Percentiles rank a stretch among this genome's conserved stretches.
Evolutionary conservation across 2,888 invertebrate species (phyloP).

Genomic region (Sinotaia quadrata): DNA sequence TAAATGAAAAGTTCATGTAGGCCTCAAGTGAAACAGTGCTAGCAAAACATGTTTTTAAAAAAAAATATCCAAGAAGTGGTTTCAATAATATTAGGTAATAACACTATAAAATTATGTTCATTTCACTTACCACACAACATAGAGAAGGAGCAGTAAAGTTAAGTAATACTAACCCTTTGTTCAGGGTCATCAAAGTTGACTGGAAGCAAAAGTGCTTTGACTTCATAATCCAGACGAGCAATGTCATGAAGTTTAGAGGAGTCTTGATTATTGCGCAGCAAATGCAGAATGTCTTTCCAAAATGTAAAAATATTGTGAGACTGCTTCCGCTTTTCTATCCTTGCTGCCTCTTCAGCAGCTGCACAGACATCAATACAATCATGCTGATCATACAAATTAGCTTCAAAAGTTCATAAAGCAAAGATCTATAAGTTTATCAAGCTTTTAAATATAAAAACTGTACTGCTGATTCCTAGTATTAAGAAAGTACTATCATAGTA

Average conservation of each 20-base stretch:
- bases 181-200: slow-evolving; percentile 62
- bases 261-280: slow-evolving; percentile 60
- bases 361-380: too few relatives aligned
- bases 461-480: too few relatives aligned
- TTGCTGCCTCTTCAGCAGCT: slow-evolving; percentile 58
- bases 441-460: too few relatives aligned
- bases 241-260: slow-evolving; percentile 62
- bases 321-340: slow-evolving; percentile 44
- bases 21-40: too few relatives aligned
- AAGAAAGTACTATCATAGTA: too few relatives aligned
- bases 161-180: slow-evolving; percentile 57
- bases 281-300: slow-evolving; percentile 64
- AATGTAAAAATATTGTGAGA: slow-evolving; percentile 59
- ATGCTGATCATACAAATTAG: too few relatives aligned
- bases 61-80: too few relatives aligned
- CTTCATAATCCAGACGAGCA: slow-evolving; percentile 64
- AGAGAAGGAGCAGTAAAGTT: background rate
- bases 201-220: slow-evolving; percentile 62
- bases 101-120: background rate
- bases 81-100: background rate
- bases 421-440: too few relatives aligned
- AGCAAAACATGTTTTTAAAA: too few relatives aligned
- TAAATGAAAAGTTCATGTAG: too few relatives aligned
- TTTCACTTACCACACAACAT: background rate
- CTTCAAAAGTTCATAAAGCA: too few relatives aligned